phyloP scores from a whole-genome alignment of 2,797 vertebrate genomes.

The Helostoma temminkii region DNA sequence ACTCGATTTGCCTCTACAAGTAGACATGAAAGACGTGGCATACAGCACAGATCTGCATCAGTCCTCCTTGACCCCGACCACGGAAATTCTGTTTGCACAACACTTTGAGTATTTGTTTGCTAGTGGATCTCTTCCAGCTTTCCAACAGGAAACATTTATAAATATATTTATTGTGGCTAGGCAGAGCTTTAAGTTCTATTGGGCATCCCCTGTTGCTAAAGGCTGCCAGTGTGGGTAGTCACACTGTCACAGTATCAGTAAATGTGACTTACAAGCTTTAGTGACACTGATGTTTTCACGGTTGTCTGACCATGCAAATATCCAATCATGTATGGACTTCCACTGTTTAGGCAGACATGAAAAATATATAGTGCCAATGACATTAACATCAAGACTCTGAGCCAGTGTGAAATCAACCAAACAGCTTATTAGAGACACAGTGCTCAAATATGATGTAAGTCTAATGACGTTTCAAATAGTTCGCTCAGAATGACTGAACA shows the following conservation, averaged over 20 bases:
- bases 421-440: slow-evolving; percentile 15
- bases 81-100: no score
- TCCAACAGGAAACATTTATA: no score
- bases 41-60: no score
- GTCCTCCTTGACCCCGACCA: no score
- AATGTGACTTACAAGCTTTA: slow-evolving; percentile 19
- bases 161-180: neutral
- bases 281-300: slow-evolving; percentile 26
- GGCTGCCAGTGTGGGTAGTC: neutral
- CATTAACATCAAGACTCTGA: slow-evolving; percentile 27
- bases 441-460: slow-evolving; percentile 13
- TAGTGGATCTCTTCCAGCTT: no score
- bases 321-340: neutral
- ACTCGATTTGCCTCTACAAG: no score
- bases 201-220: neutral
- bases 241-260: slow-evolving; percentile 8
- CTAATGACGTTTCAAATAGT: slow-evolving; percentile 18
- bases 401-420: slow-evolving; percentile 41
- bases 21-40: no score
- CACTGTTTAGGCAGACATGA: slow-evolving; percentile 17
- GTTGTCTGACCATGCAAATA: slow-evolving; percentile 32
- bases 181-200: neutral
- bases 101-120: no score
- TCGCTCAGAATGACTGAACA: slow-evolving; percentile 18
- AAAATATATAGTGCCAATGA: slow-evolving; percentile 11